These are phyloP conservation scores for Salmo trutta DNA, from an alignment of 2,797 vertebrate genomes.

Conservation along the genomic window DNA sequence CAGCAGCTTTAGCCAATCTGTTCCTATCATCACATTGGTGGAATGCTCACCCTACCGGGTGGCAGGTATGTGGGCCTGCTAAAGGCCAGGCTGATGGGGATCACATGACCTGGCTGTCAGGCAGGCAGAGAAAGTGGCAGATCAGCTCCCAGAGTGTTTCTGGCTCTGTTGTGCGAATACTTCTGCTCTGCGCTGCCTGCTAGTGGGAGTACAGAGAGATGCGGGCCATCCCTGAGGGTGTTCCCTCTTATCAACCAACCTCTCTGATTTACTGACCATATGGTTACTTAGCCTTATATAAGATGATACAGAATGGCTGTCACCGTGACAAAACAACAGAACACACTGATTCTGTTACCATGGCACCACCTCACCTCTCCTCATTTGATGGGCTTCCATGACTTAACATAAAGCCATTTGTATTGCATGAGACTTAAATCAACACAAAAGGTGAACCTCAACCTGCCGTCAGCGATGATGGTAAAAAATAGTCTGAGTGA, in stretches of 20 bases:
- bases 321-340: background rate
- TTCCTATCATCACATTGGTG: background rate
- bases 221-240: background rate
- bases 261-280: background rate
- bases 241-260: background rate
- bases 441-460: no score
- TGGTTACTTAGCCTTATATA: background rate
- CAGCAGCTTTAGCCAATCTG: background rate
- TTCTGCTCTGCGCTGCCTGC: conserved; percentile 78
- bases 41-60: background rate
- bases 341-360: background rate
- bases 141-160: background rate
- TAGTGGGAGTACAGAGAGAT: conserved; percentile 60
- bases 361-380: background rate
- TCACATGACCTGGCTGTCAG: background rate
- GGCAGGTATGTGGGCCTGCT: background rate
- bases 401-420: background rate
- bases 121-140: background rate
- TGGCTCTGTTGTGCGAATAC: background rate
- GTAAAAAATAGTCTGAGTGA: background rate
- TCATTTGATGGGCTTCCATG: background rate
- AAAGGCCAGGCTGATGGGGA: background rate
- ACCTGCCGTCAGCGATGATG: background rate
- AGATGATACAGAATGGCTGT: background rate
- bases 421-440: no score